Percentiles rank a stretch among this genome's conserved stretches.
phyloP scores from a whole-genome alignment of 64 coral and sea anemone genomes.

The Pachyseris speciosa region DNA sequence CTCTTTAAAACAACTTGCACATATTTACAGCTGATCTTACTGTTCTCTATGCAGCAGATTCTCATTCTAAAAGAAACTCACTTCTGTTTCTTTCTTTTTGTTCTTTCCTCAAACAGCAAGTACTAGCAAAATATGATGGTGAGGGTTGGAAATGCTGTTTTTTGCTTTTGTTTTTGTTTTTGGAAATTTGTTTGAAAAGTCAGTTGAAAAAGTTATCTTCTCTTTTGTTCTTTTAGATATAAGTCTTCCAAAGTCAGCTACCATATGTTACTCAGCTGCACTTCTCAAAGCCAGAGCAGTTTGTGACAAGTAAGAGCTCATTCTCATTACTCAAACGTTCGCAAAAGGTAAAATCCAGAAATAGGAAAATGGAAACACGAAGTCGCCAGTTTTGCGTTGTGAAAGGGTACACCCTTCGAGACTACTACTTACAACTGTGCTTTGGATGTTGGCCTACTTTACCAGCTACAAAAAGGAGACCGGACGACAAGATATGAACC shows the following conservation, averaged over 20 bases:
- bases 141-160: slow-evolving; percentile 7
- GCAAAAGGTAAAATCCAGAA: no score
- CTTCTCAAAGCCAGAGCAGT: slow-evolving; percentile 95
- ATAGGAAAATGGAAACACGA: no score
- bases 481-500: no score
- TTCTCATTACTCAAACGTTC: no score
- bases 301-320: slow-evolving; percentile 90
- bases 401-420: no score
- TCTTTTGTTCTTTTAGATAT: slow-evolving; percentile 71
- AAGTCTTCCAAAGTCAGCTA: slow-evolving; percentile 93
- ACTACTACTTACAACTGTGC: no score
- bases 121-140: slow-evolving; percentile 99
- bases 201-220: not conserved
- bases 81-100: not conserved
- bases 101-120: slow-evolving; percentile 68
- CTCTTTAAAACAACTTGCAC: no score
- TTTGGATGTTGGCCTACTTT: no score
- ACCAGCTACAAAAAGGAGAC: no score
- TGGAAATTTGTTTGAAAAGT: not conserved
- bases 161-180: not conserved
- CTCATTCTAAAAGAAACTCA: not conserved
- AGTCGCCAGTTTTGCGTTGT: no score
- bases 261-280: slow-evolving; percentile 99
- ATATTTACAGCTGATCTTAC: not conserved
- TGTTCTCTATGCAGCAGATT: not conserved